Evolutionary conservation across 2,113 vertebrate genomes (phyloP), one percentile per base, ranked within the genome.

Genomic region (Puffinus mauretanicus): DNA sequence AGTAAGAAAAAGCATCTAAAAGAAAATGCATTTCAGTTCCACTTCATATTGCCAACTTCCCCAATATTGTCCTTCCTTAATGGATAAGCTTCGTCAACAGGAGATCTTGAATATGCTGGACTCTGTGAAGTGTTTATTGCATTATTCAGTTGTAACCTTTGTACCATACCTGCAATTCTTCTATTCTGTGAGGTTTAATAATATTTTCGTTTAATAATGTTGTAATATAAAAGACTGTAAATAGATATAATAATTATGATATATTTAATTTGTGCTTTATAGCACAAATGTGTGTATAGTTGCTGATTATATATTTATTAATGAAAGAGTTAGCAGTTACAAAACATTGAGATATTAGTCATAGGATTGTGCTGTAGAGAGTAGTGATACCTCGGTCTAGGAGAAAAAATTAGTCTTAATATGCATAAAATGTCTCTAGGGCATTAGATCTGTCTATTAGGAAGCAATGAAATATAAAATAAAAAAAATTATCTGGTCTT

Each of bases 11-110:
- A 82, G 16, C 21, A 62, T 66, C 60, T 65, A 34, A 89, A 89
- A 61, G 77, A 58, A 93, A 94, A 92, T 91, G 38, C 32, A 75
- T 87, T 96, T 97, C 78, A 60, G 14, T 85, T 86, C 65, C 32
- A 47, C 38, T 91, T 89, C 27, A 22, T 46, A 49, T 86, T 93
- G 40, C 51, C 77, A 70, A 0, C 36, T 36, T 77, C 60, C 49
- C 64, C 58, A 49, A 7, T 40, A 62, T 49, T 91, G 67, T 54
- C 55, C 16, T 46, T 86, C n/a, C 10, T 16, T 85, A 76, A 64
- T 85, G 44, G 66, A 24, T 88, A 38, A 76, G 52, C 70, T 76
- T 82, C 7, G 4, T 58, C 70, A 78, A 26, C 55, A 58, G 86
- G 21, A 92, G 17, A 24, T 69, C 26, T 72, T 44, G 6, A 69